Base-by-base conservation (phyloP, 2,888 invertebrate genomes). In the Muscina levida region DNA sequence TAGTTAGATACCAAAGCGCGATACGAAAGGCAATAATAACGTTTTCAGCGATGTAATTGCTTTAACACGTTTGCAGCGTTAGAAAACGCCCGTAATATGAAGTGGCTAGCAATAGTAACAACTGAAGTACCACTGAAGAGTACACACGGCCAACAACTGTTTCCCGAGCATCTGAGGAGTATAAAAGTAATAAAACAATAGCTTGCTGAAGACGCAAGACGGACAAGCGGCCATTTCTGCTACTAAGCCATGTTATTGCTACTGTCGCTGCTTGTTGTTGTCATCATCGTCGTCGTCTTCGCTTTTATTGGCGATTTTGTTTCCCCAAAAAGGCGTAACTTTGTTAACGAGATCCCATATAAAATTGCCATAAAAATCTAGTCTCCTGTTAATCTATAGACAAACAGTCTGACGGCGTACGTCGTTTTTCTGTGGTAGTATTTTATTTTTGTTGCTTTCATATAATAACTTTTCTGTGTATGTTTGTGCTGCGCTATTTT, bases 281-380 rank as follows among this genome's bases (percentile, higher is more conserved):
- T 1, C 17, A 17, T 46, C 17, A 17, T 11, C 44, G n/a, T n/a
- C 6, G 11, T 44, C 15, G 10, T 3, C 13, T 56, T 1, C 24
- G 37, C 31, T 31, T 71, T 77, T 74, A 74, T 77, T 73, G 71
- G 37, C 67, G 53, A 37, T 72, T 75, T 62, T 53, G 48, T 53
- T 70, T 57, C 57, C n/a, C 46, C 44, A 66, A 74, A 81, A 74
- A 72, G 59, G 70, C 46, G 46, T 77, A 74, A 67, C 62, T 39
- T 70, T 57, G 42, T 70, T 72, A 57, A 70, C 76, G 65, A 68
- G 65, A 65, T 67, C 3, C 31, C 8, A 31, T 31, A 31, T 8
- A 31, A 5, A 8, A 31, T 5, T 31, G 68, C 44, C 46, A 70
- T 76, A 70, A 80, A 79, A 72, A 56, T 57, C 17, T 22, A 53